Conservation (phyloP, 1,140 invertebrate species). For the Lordiphosa stackelbergi region DNA sequence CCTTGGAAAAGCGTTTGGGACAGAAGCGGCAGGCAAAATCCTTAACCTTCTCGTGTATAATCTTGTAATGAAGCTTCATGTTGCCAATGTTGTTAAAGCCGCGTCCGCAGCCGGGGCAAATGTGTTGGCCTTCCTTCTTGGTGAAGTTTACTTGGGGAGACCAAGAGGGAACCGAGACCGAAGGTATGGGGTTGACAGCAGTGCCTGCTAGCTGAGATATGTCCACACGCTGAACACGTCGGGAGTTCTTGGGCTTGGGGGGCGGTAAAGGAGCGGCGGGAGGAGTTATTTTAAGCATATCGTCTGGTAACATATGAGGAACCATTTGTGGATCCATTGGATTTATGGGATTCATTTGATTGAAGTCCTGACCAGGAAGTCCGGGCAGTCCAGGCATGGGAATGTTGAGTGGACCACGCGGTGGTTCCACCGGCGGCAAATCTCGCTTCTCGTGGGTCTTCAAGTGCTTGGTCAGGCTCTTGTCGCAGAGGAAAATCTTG, state of each 20-base stretch:
- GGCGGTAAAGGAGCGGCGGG: slow-evolving; percentile 42
- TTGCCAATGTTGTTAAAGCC: slow-evolving; percentile 75
- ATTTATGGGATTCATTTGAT: too few relatives aligned
- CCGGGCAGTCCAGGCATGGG: too few relatives aligned
- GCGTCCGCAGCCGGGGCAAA: slow-evolving; percentile 68
- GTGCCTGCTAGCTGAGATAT: slow-evolving; percentile 68
- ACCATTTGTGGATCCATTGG: too few relatives aligned
- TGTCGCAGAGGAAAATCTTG: slow-evolving; percentile 66
- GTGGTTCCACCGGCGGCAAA: slow-evolving; percentile 21
- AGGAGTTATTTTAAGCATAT: too few relatives aligned
- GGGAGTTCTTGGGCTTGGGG: slow-evolving; percentile 56
- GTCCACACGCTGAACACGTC: slow-evolving; percentile 67
- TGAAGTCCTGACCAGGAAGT: too few relatives aligned
- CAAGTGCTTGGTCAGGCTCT: slow-evolving; percentile 64
- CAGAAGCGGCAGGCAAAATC: slow-evolving; percentile 73
- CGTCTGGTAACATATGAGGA: too few relatives aligned
- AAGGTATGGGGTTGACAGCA: slow-evolving; percentile 71
- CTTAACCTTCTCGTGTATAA: slow-evolving; percentile 75
- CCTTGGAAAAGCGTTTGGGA: slow-evolving; percentile 71
- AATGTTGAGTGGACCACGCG: too few relatives aligned
- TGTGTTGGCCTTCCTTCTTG: slow-evolving; percentile 72
- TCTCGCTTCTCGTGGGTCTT: slow-evolving; percentile 70
- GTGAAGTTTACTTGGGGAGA: slow-evolving; percentile 72
- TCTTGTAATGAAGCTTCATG: slow-evolving; percentile 71
- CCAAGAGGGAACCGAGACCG: slow-evolving; percentile 69